Conservation (phyloP, 2,113 vertebrate species). For the Rhinolophus sinicus region DNA sequence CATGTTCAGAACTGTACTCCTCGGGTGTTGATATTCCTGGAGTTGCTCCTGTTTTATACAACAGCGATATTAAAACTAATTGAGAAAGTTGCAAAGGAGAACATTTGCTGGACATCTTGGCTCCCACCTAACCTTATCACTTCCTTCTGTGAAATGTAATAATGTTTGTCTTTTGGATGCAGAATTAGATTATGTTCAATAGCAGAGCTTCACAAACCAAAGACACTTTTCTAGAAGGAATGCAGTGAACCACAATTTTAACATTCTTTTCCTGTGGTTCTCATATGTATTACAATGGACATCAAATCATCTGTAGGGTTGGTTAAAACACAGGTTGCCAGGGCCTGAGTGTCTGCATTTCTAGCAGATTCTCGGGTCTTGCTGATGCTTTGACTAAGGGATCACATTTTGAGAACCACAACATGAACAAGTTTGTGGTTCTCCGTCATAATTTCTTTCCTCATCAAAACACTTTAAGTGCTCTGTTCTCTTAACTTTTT, state of each 20-base stretch:
- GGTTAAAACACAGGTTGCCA: not conserved
- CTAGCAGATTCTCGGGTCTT: not conserved
- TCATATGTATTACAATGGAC: not conserved
- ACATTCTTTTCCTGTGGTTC: not conserved
- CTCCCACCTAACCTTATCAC: not conserved
- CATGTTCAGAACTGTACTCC: not conserved
- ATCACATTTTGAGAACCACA: not conserved
- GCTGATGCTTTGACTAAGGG: not conserved
- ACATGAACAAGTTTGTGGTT: not conserved
- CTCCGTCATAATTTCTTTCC: not conserved
- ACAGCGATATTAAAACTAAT: not conserved
- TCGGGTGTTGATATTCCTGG: not conserved
- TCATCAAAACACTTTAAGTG: conserved; percentile 42
- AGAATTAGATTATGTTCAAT: conserved; percentile 29
- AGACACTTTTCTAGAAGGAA: not conserved
- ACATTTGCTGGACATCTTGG: not conserved
- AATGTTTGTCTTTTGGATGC: not conserved
- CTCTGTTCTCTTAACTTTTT: conserved; percentile 50
- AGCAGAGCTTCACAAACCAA: not conserved
- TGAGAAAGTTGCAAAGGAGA: not conserved
- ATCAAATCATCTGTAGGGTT: not conserved
- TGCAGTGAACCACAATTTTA: not conserved
- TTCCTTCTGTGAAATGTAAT: not conserved
- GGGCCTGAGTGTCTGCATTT: not conserved
- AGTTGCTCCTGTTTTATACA: not conserved